These are phyloP conservation scores for Chelon labrosus DNA, from an alignment of 2,797 vertebrate genomes.

Conservation along the genomic window DNA sequence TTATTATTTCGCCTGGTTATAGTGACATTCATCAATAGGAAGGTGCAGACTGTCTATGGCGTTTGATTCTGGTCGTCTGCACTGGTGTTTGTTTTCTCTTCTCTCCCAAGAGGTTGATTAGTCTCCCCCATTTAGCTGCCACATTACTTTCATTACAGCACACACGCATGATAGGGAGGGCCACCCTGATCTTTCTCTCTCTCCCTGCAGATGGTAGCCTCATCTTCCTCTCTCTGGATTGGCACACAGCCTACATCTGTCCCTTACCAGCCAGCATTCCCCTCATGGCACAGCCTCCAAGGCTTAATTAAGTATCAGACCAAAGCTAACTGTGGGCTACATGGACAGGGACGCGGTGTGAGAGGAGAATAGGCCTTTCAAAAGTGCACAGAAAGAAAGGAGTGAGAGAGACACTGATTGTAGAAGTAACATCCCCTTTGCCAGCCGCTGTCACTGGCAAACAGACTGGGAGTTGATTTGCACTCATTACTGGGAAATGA, in stretches of 20 bases:
- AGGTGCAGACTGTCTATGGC: conserved; percentile 12
- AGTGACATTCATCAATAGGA: conserved; percentile 40
- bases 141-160: conserved; percentile 68
- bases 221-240: conserved; percentile 55
- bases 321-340: conserved; percentile 63
- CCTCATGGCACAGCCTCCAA: conserved; percentile 59
- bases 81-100: conserved; percentile 51
- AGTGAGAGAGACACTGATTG: conserved; percentile 58
- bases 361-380: conserved; percentile 32
- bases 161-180: conserved; percentile 44
- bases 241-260: conserved; percentile 59
- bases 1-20: neutral
- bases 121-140: conserved; percentile 56
- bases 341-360: conserved; percentile 1
- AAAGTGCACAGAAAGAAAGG: conserved; percentile 39
- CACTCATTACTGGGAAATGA: conserved; percentile 82
- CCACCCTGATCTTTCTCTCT: conserved; percentile 49
- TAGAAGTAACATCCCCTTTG: conserved; percentile 62
- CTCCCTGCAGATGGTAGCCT: conserved; percentile 63
- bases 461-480: conserved; percentile 83
- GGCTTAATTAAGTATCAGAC: conserved; percentile 79
- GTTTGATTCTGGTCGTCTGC: conserved; percentile 32
- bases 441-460: conserved; percentile 78
- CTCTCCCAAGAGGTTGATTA: conserved; percentile 71
- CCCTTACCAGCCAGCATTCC: conserved; percentile 58